Base-by-base conservation (phyloP, 1,140 invertebrate genomes). In the Zaprionus taronus region DNA sequence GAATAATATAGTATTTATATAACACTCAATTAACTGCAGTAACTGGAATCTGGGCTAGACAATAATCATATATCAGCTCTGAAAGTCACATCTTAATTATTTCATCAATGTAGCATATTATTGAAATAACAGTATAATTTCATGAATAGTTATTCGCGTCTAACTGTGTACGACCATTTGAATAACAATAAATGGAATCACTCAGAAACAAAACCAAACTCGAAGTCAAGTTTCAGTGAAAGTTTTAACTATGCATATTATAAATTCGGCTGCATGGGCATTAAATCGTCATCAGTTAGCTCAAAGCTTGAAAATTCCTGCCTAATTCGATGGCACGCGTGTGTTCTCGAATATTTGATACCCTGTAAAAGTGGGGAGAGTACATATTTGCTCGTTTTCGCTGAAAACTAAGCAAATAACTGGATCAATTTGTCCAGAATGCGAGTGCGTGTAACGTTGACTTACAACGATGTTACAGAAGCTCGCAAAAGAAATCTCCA, bases 151-250 rank as follows among this genome's bases (percentile, higher is more conserved):
- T 60, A 65, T 72, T 62, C 20, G 38, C 41, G 56, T 12, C 22
- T 73, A 77, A 73, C 63, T 62, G 70, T 77, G 38, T 56, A n/a
- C n/a, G 34, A 47, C 17, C 5, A 75, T 79, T 79, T 79, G 51
- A 63, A 79, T 79, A 73, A 77, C 68, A 80, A 79, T 79, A 75
- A 49, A 64, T 69, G 47, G 62, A 74, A 78, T 55, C 60, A 60
- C 55, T 60, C 34, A 70, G 57, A 76, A 72, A 66, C 53, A 76
- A 64, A 76, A 64, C 60, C 51, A 44, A 58, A 75, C 15, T 44
- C 15, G 2, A 44, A 44, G 41, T 41, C 38, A 34, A 58, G 24
- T 24, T 28, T 20, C 56, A 71, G 73, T 76, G 73, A 76, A 76
- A 76, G 73, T 76, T 76, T 61, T 76, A 55, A 47, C 60, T 38